Evolutionary conservation across 2,113 vertebrate species (phyloP).

Genomic region (Verasper variegatus): DNA sequence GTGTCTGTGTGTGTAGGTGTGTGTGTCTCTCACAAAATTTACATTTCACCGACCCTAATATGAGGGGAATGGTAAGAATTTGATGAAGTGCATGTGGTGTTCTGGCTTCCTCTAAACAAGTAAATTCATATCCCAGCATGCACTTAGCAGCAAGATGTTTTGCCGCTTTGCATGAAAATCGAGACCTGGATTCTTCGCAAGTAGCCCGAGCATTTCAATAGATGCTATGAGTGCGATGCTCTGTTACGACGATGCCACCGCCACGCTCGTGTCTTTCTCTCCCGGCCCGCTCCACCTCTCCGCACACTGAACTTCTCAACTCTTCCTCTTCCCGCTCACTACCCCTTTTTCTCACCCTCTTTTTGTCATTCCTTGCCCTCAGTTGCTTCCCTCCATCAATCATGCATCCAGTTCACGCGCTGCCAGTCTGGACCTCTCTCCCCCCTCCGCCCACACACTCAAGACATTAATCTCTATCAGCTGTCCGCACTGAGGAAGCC

Average conservation of each 20-base stretch:
- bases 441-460: conserved; percentile 58
- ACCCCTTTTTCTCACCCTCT: conserved; percentile 36
- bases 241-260: background rate
- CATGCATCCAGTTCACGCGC: conserved; percentile 63
- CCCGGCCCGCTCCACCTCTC: conserved; percentile 27
- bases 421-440: conserved; percentile 63
- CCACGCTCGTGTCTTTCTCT: conserved; percentile 29
- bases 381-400: conserved; percentile 67
- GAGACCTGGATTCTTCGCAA: conserved; percentile 21
- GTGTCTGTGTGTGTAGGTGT: background rate
- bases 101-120: conserved; percentile 11
- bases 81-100: conserved; percentile 54
- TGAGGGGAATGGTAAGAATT: conserved; percentile 39
- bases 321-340: conserved; percentile 59
- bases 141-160: conserved; percentile 20
- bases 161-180: conserved; percentile 38
- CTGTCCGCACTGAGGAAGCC: conserved; percentile 60
- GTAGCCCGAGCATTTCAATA: conserved; percentile 44
- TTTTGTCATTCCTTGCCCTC: conserved; percentile 49
- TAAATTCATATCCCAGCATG: conserved; percentile 33
- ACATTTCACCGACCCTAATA: conserved; percentile 49
- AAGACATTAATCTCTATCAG: conserved; percentile 79
- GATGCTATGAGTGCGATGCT: no score
- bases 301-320: conserved; percentile 64
- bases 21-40: conserved; percentile 48